Base-by-base conservation (phyloP, 2,888 invertebrate species). In the Limenitis camilla region DNA sequence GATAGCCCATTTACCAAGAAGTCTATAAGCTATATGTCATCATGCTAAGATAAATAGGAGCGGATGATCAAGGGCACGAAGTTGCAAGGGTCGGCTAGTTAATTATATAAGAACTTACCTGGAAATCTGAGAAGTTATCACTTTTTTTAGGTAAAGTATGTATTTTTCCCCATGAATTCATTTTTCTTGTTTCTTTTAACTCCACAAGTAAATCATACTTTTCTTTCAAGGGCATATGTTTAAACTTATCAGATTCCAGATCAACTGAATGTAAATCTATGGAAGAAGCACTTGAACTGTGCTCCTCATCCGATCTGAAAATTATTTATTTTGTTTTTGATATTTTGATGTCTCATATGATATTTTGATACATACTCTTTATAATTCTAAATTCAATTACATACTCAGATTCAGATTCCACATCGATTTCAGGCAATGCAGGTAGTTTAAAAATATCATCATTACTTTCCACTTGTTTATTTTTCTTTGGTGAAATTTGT, bases 181-280 rank as follows among this genome's bases (percentile, higher is more conserved):
- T 94, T 76, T 97, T 98, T 58, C 96, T 90, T 1, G 94, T 94
- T 74, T 97, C 97, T 76, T 96, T 96, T 56, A 98, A 89, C 66
- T 98, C 97, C 9, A 93, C 90, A 3, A 99, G 89, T 63, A 98
- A 92, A 74, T 98, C 98, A 83, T 96, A 96, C 53, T 96, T 93
- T n/a, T 96, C 92, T 76, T 97, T 96, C 0, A 94, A 89, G 4
- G 97, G 96, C 52, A 98, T 80, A 29, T 89, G 89, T 69, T 91
- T 92, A 73, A 98, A 98, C 59, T 94, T 91, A 4, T 90, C 88
- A 47, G 94, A 94, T 50, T 92, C 91, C 27, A 96, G 90, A 83
- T 98, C 94, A 38, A 97, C 91, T 3, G 90, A 89, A 70, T 95
- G 94, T 49, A 96, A 81, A 74, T 96, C 91, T 60, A 87, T 71